These are phyloP conservation scores for Misgurnus mizolepis DNA, from an alignment of 2,113 vertebrate species.

Conservation along the genomic window DNA sequence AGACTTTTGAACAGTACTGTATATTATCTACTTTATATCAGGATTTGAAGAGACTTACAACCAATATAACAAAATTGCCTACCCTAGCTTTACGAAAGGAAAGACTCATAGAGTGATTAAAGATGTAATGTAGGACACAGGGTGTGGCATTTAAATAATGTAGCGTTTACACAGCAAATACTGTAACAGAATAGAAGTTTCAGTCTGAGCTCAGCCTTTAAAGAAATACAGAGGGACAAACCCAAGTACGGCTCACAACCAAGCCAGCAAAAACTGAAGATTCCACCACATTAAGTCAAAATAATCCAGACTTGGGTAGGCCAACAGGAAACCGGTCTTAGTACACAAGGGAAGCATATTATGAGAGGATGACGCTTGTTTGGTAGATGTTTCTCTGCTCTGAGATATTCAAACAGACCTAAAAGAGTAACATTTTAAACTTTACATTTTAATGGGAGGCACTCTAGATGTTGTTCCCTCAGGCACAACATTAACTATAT, in stretches of 20 bases:
- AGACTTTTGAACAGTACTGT: too few relatives aligned
- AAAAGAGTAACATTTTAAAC: not conserved
- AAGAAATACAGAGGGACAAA: conserved; percentile 32
- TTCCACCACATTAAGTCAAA: conserved; percentile 59
- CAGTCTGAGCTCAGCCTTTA: not conserved
- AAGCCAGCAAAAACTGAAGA: conserved; percentile 56
- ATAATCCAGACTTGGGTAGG: conserved; percentile 61
- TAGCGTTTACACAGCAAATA: conserved; percentile 3
- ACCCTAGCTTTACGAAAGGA: not conserved
- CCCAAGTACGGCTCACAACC: conserved; percentile 39
- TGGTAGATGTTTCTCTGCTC: not conserved
- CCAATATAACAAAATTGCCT: not conserved
- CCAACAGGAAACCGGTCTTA: conserved; percentile 64
- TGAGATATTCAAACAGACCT: not conserved
- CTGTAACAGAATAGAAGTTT: not conserved
- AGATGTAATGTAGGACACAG: not conserved
- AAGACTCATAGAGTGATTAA: not conserved
- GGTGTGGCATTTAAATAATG: conserved; percentile 12
- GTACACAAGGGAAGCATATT: conserved; percentile 17
- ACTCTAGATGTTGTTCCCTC: not conserved
- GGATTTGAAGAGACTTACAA: too few relatives aligned
- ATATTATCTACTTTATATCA: too few relatives aligned
- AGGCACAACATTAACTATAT: conserved; percentile 8
- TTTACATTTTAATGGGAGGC: not conserved
- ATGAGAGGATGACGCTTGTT: not conserved